Conservation (phyloP, 2,113 vertebrate genomes). For the Synchiropus splendidus region DNA sequence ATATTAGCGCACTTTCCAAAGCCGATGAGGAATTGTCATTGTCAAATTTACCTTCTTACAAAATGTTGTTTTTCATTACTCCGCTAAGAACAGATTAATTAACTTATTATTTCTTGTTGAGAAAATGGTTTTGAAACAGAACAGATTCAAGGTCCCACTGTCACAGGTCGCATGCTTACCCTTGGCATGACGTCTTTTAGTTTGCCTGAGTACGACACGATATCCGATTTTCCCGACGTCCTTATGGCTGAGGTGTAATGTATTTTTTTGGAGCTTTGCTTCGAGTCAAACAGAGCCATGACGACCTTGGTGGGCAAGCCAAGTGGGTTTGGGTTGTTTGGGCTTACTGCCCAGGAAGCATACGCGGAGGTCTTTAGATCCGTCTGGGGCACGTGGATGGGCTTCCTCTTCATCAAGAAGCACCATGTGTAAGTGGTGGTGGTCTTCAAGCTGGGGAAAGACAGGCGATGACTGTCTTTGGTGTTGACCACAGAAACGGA, state of each 20-base stretch:
- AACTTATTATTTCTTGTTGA: too few relatives aligned
- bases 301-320: conserved; percentile 89
- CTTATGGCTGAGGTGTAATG: conserved; percentile 85
- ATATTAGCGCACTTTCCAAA: too few relatives aligned
- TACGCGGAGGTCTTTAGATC: conserved; percentile 89
- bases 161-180: conserved; percentile 75
- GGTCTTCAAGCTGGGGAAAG: conserved; percentile 91
- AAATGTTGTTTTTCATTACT: too few relatives aligned
- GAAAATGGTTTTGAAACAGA: too few relatives aligned
- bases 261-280: conserved; percentile 82
- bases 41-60: too few relatives aligned
- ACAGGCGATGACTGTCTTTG: conserved; percentile 70
- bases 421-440: conserved; percentile 92
- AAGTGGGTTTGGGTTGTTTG: conserved; percentile 82
- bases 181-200: conserved; percentile 82
- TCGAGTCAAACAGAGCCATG: conserved; percentile 91
- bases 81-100: too few relatives aligned
- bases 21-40: too few relatives aligned
- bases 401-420: conserved; percentile 83
- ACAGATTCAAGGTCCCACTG: too few relatives aligned
- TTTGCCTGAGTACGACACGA: conserved; percentile 89
- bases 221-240: conserved; percentile 76
- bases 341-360: conserved; percentile 74
- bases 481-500: conserved; percentile 63
- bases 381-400: conserved; percentile 76